Evolutionary conservation across 2,797 vertebrate genomes (phyloP).

Genomic region (Muraenolepis orangiensis): DNA sequence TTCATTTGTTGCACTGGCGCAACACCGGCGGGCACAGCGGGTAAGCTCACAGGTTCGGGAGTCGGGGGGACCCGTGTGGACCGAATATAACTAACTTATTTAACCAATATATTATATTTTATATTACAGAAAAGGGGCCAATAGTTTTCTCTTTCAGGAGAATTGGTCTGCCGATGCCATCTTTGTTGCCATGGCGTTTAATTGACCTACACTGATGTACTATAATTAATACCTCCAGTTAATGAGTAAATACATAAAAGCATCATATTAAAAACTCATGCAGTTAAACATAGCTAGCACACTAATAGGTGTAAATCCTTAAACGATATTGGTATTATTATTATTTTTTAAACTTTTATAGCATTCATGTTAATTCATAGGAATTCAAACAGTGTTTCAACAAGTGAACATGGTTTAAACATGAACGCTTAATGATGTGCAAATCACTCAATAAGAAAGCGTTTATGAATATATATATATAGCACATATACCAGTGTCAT

Average conservation of each 20-base stretch:
- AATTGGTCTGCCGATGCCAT: background rate
- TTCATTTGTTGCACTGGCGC: slow-evolving; percentile 40
- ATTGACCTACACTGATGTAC: background rate
- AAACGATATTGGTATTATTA: too few species aligned
- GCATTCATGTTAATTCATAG: background rate
- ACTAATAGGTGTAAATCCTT: background rate
- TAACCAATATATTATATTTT: too few species aligned
- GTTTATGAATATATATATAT: background rate
- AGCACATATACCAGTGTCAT: background rate
- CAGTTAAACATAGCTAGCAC: too few species aligned
- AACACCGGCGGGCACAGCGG: slow-evolving; percentile 39
- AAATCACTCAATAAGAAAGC: background rate
- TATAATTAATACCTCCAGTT: too few species aligned
- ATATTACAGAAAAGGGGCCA: background rate
- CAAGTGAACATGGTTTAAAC: background rate
- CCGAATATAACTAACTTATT: too few species aligned
- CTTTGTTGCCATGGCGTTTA: background rate
- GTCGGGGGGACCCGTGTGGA: background rate
- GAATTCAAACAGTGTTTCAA: background rate
- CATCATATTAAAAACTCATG: too few species aligned
- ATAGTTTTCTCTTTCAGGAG: background rate
- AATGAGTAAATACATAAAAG: too few species aligned
- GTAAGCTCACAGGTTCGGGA: background rate
- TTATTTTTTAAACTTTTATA: background rate
- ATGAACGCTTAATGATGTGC: background rate